Base-by-base conservation (phyloP, 2,888 invertebrate genomes). In the Oxytorus armatus region DNA sequence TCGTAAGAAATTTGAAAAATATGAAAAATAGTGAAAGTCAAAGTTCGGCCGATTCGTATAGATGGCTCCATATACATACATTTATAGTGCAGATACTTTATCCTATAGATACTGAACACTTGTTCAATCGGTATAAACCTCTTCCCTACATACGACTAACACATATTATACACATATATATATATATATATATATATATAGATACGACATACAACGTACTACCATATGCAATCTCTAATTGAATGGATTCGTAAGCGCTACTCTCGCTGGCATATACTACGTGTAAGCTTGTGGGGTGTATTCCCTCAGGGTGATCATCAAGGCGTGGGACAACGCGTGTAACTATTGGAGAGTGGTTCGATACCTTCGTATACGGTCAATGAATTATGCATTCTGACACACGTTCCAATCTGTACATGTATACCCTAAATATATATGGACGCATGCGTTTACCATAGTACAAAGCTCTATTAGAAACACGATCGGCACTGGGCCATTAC, bases 191-290 rank as follows among this genome's bases (percentile, higher is more conserved):
- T 33, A 18, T 53, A n/a, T 36, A 14, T n/a, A n/a, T n/a, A n/a
- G n/a, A n/a, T n/a, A n/a, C n/a, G 16, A 53, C 36, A 33, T 11
- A 11, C 23, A 10, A 59, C 14, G 39, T 14, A 36, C 53, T 16
- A 61, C 25, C 49, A 74, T 70, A 66, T 75, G 70, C 70, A 59
- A 70, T 70, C 59, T 44, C 57, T 75, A 70, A 75, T 79, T 79
- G 75, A 79, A 70, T 79, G 63, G 75, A 70, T 66, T 75, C 51
- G 75, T 59, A 70, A 70, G 65, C 65, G 75, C 65, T 72, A 49
- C 49, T 63, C 44, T 21, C 25, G 61, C 44, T 61, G 55, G 44
- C 47, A 65, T 21, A 51, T 42, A 47, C 29, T 63, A 57, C 25
- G 23, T 59, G 14, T 51, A 51, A 36, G 18, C 51, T 8, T 29